Evolutionary conservation across 1,140 invertebrate species (phyloP), one percentile per base, ranked within the genome.

Genomic region (Dendrolimus punctatus): DNA sequence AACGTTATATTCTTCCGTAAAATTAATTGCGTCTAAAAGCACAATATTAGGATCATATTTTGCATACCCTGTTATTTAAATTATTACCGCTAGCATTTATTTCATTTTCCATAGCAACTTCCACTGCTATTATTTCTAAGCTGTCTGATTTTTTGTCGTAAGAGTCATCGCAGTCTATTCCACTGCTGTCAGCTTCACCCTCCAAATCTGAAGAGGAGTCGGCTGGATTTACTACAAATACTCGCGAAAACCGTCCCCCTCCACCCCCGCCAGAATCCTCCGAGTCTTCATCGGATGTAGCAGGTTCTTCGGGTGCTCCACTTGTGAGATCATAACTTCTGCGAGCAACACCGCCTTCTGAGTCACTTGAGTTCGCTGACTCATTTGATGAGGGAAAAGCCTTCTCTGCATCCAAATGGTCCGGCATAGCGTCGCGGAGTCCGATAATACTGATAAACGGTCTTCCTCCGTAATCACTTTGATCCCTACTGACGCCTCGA

Each of bases 151-250:
- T 86, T 64, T 82, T 84, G 55, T 84, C 83, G 43, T 73, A 81
- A 41, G 78, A 76, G 51, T 86, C 83, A 52, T 83, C 58, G 71
- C 77, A 85, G 58, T 91, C 90, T 39, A 83, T 88, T 61, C 90
- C 72, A 69, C 89, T 82, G 43, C 84, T 87, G 49, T 83, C 83
- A 8, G 80, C 80, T 51, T 84, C 82, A 55, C 90, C 89, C 54
- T 89, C 90, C 8, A 90, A 87, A 44, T 91, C 91, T 5, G 92
- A 92, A 6, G 90, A 92, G 0, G 91, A 88, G 39, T 90, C 90
- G 45, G 90, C 89, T 5, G 91, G 90, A 65, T 94, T 94, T 2
- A 94, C 92, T 0, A 94, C 90, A 64, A 94, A 93, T 0, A 94
- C 92, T 9, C 91, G 88, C 0, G 93, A 93, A 68, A 94, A 94